These are phyloP conservation scores for Diadegma fenestrale DNA, from an alignment of 2,888 invertebrate genomes.

Conservation along the genomic window DNA sequence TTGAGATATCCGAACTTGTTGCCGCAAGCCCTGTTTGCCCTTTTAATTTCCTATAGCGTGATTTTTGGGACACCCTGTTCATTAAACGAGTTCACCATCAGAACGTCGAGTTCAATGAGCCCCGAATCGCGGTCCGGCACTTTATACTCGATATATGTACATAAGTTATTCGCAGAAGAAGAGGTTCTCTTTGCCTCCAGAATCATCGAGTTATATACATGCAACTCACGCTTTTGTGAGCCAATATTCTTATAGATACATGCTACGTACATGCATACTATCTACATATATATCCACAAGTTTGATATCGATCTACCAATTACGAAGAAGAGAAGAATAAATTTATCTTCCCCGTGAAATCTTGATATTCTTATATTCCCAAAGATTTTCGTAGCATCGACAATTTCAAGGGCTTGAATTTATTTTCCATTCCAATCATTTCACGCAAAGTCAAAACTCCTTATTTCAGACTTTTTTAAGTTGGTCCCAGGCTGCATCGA, in stretches of 20 bases:
- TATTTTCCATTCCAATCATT: conserved; percentile 42
- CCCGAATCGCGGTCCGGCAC: conserved; percentile 50
- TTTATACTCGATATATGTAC: conserved; percentile 36
- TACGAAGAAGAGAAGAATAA: conserved; percentile 47
- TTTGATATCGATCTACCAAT: conserved; percentile 60
- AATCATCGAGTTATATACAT: conserved; percentile 56
- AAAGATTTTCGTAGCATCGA: conserved; percentile 8
- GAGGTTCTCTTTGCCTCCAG: conserved; percentile 58
- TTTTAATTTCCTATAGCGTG: not conserved
- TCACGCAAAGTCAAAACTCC: conserved; percentile 2
- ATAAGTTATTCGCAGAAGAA: conserved; percentile 64
- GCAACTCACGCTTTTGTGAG: conserved; percentile 43
- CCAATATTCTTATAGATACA: conserved; percentile 23
- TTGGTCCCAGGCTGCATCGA: not conserved
- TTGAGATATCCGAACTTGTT: not conserved
- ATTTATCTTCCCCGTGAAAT: conserved; percentile 23
- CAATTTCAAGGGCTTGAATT: conserved; percentile 3
- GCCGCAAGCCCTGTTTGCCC: not conserved
- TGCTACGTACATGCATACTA: conserved; percentile 38
- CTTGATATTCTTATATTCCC: conserved; percentile 13
- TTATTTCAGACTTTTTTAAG: conserved; percentile 3
- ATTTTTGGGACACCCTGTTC: not conserved
- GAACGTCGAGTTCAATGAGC: conserved; percentile 66
- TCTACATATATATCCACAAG: not conserved
- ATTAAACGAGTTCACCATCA: conserved; percentile 47